Conservation (phyloP, 53 echinoderm and acorn worm genomes). For the Patiria pectinifera region DNA sequence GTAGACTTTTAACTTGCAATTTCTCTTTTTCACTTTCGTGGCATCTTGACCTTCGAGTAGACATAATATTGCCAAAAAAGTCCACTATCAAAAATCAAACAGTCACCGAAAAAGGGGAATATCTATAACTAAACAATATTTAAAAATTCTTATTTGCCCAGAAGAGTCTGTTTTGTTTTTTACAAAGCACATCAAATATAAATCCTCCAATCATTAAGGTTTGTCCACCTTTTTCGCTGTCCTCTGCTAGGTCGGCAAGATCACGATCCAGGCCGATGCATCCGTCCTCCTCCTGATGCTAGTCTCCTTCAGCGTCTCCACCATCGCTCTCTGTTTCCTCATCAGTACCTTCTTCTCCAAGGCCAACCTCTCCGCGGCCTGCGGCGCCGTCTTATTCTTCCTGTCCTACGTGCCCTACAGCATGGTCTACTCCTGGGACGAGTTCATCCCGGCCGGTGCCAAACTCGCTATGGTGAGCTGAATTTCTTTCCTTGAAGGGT, state of each 20-base stretch:
- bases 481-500: background rate
- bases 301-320: conserved; percentile 95
- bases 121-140: too few species aligned
- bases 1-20: too few species aligned
- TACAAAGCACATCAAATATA: too few species aligned
- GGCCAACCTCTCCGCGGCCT: conserved; percentile 98
- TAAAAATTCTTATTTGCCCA: too few species aligned
- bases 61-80: too few species aligned
- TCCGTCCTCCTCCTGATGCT: conserved; percentile 81
- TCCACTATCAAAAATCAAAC: too few species aligned
- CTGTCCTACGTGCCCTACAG: conserved; percentile 92
- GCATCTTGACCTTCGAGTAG: too few species aligned
- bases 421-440: conserved; percentile 89
- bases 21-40: too few species aligned
- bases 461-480: conserved; percentile 86
- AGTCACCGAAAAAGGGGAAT: too few species aligned
- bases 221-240: background rate
- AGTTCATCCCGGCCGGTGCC: conserved; percentile 57
- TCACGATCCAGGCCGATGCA: conserved; percentile 71
- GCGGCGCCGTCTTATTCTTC: conserved; percentile 95
- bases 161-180: too few species aligned
- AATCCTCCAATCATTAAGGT: background rate
- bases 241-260: conserved; percentile 62
- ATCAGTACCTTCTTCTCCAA: conserved; percentile 97
- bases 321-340: conserved; percentile 95